Evolutionary conservation across 1,140 invertebrate genomes (phyloP).

Genomic region (Phortica variegata): DNA sequence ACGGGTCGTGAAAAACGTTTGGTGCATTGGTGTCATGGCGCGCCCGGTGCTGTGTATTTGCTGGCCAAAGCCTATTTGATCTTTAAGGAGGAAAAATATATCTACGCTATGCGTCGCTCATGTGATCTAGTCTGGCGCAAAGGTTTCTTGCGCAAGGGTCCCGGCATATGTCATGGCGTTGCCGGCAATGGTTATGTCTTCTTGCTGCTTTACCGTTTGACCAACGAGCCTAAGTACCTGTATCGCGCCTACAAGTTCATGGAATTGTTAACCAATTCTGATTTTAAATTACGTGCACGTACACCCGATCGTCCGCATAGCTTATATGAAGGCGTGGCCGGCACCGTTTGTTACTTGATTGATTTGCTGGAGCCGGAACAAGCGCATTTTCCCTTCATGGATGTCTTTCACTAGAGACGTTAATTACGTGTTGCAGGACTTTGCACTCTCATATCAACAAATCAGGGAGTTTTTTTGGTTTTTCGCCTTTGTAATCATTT

Average conservation of each 20-base stretch:
- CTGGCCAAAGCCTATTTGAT: slow-evolving; percentile 78
- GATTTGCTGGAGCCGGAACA: slow-evolving; percentile 74
- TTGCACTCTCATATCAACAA: slow-evolving; percentile 16
- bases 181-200: slow-evolving; percentile 85
- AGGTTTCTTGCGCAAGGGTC: slow-evolving; percentile 79
- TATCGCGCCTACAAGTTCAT: slow-evolving; percentile 76
- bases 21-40: slow-evolving; percentile 89
- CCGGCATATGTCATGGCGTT: slow-evolving; percentile 82
- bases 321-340: slow-evolving; percentile 83
- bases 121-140: slow-evolving; percentile 78
- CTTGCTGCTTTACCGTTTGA: slow-evolving; percentile 75
- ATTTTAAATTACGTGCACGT: slow-evolving; percentile 69
- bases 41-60: slow-evolving; percentile 76
- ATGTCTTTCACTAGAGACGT: slow-evolving; percentile 64
- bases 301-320: slow-evolving; percentile 80
- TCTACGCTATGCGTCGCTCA: slow-evolving; percentile 68
- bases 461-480: slow-evolving; percentile 36
- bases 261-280: slow-evolving; percentile 69
- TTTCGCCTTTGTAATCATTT: too few species aligned
- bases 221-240: slow-evolving; percentile 70
- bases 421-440: too few species aligned
- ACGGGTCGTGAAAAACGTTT: slow-evolving; percentile 62
- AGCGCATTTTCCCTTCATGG: slow-evolving; percentile 83
- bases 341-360: slow-evolving; percentile 77
- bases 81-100: slow-evolving; percentile 74